Evolutionary conservation across 2,888 invertebrate species (phyloP), one percentile per base, ranked within the genome.

Genomic region (Agriotes lineatus): DNA sequence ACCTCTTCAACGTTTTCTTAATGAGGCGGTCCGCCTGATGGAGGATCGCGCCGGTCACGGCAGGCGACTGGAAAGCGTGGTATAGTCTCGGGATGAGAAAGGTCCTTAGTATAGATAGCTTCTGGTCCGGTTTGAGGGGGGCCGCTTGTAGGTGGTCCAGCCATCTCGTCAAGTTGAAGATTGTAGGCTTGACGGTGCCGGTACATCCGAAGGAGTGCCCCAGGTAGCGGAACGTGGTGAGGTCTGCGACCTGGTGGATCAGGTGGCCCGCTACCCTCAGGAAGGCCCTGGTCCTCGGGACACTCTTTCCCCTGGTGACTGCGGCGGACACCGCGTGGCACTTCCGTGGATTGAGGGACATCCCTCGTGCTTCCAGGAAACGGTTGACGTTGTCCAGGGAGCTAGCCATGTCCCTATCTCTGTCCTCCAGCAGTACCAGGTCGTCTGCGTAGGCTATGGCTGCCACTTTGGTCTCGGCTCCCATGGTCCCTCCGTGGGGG

Each of bases 101-200:
- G 1, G 66, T 64, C 22, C 79, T 75, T 2, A 85, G 42, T 0
- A 83, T 52, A 12, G 72, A 67, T 0, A 82, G 35, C 61, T 82
- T 78, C 71, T 85, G 84, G 42, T 83, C 80, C 0, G 84, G 84
- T 64, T 83, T 84, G 0, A 84, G 74, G 0, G 82, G 81, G 0
- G 82, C 79, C 54, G 63, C 62, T 2, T 67, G 60, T 39, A 83
- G 62, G 52, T 76, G 76, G 0, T 67, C 25, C 3, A 84, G 63
- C 58, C 76, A 76, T 1, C 18, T 22, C 18, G 54, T 59, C 1
- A 72, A 59, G 59, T 69, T 72, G 22, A 10, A 4, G 0, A 63
- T 4, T 4, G 56, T 22, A 0, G 72, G 75, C 16, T 60, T 69
- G 1, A 5, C 19, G 4, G 50, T 48, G 58, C 81, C 80, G 42